Evolutionary conservation across 2,113 vertebrate genomes (phyloP).

Genomic region (Mugil cephalus): DNA sequence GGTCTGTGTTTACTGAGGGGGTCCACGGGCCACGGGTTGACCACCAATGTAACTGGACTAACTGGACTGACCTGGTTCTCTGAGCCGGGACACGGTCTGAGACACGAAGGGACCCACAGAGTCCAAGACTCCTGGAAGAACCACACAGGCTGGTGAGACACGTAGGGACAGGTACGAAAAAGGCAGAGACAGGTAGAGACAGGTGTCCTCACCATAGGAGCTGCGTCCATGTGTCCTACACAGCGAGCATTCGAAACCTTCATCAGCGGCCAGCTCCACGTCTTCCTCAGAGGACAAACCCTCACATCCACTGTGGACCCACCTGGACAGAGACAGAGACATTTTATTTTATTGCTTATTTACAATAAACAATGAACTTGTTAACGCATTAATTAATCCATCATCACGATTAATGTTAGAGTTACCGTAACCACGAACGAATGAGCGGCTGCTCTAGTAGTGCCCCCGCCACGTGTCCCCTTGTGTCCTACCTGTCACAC

Average conservation of each 20-base stretch:
- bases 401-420: no score
- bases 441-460: no score
- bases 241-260: constrained; percentile 95
- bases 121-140: constrained; percentile 58
- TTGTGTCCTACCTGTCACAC: constrained; percentile 90
- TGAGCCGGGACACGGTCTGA: constrained; percentile 70
- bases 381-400: no score
- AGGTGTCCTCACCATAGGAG: constrained; percentile 82
- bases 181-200: no score
- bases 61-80: constrained; percentile 68
- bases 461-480: no score
- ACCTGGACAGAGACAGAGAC: constrained; percentile 80
- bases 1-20: no score
- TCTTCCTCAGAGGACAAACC: constrained; percentile 92
- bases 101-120: constrained; percentile 61
- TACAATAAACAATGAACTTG: no score
- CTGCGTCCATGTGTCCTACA: constrained; percentile 87
- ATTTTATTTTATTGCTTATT: no score
- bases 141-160: neutral
- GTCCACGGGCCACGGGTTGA: no score
- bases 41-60: no score
- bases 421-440: no score
- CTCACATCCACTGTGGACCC: constrained; percentile 96
- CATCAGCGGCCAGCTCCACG: constrained; percentile 92
- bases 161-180: no score